Evolutionary conservation across 2,113 vertebrate genomes (phyloP).

Genomic region (Fukomys damarensis): DNA sequence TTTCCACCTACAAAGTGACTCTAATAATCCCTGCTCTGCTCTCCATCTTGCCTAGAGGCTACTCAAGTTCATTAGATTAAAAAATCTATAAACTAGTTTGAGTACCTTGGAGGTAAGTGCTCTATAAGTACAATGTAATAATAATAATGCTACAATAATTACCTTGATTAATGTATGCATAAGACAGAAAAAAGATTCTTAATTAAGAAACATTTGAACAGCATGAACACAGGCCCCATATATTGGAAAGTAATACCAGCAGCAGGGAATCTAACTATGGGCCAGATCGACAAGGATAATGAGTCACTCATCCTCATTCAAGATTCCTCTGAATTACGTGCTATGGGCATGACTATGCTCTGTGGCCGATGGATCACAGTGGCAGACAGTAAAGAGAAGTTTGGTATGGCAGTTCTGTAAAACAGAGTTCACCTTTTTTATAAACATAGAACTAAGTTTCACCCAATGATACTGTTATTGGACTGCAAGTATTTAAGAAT

Average conservation of each 20-base stretch:
- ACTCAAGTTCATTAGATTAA: slow-evolving; percentile 80
- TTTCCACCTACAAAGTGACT: slow-evolving; percentile 59
- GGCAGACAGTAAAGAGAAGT: not conserved
- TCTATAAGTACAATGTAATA: slow-evolving; percentile 81
- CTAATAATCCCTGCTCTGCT: slow-evolving; percentile 68
- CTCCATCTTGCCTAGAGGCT: slow-evolving; percentile 76
- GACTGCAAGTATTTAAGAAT: slow-evolving; percentile 15
- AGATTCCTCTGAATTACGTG: not conserved
- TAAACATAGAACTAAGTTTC: not conserved
- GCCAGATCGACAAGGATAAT: slow-evolving; percentile 5
- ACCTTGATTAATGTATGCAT: slow-evolving; percentile 84
- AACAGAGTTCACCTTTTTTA: not conserved
- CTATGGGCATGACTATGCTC: not conserved
- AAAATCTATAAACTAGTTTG: slow-evolving; percentile 79
- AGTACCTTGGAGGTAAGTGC: slow-evolving; percentile 79
- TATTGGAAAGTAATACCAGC: slow-evolving; percentile 63
- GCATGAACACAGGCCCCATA: slow-evolving; percentile 63
- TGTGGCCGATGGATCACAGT: not conserved
- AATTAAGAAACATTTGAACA: slow-evolving; percentile 80
- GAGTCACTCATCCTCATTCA: not conserved
- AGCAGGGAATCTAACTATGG: slow-evolving; percentile 64
- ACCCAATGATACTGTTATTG: not conserved
- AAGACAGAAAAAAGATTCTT: slow-evolving; percentile 79
- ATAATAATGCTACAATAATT: slow-evolving; percentile 83
- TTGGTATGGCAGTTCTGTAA: not conserved